Evolutionary conservation across 2,888 invertebrate species (phyloP).

Genomic region (Dexiosoma caninum): DNA sequence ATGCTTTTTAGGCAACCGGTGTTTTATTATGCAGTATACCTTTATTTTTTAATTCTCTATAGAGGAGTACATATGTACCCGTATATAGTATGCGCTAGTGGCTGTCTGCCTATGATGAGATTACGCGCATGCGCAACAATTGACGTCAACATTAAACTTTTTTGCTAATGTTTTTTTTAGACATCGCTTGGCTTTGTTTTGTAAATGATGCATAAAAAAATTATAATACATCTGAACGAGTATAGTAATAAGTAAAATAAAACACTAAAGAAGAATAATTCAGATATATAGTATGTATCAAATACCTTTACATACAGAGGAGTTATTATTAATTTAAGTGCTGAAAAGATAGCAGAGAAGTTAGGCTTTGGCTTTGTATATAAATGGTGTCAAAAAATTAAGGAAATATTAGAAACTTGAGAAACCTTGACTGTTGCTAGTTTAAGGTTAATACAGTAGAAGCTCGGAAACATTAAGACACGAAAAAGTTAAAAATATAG

Average conservation of each 20-base stretch:
- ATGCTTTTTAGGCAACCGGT: slow-evolving; percentile 35
- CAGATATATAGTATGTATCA: neutral
- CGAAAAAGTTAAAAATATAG: too few species aligned
- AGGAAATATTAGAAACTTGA: too few species aligned
- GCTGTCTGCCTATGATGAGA: neutral
- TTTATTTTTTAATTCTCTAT: neutral
- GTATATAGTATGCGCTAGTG: neutral
- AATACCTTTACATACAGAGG: neutral
- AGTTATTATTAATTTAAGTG: too few species aligned
- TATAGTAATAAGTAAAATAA: neutral
- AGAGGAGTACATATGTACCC: too few species aligned
- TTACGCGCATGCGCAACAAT: slow-evolving; percentile 47
- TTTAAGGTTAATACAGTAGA: too few species aligned
- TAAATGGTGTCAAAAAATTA: too few species aligned
- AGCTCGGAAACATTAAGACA: too few species aligned
- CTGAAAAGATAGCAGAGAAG: too few species aligned
- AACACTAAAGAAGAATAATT: slow-evolving; percentile 10
- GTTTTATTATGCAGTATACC: slow-evolving; percentile 40
- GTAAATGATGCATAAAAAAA: slow-evolving; percentile 35
- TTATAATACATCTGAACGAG: neutral
- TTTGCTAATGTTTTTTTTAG: neutral
- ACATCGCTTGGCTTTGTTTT: slow-evolving; percentile 19
- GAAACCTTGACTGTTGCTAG: too few species aligned
- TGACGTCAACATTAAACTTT: slow-evolving; percentile 25
- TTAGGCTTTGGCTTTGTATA: too few species aligned